Percentiles rank a stretch among this genome's conserved stretches.
Evolutionary conservation across 2,797 vertebrate species (phyloP).

Genomic region (Ptychobarbus kaznakovi): DNA sequence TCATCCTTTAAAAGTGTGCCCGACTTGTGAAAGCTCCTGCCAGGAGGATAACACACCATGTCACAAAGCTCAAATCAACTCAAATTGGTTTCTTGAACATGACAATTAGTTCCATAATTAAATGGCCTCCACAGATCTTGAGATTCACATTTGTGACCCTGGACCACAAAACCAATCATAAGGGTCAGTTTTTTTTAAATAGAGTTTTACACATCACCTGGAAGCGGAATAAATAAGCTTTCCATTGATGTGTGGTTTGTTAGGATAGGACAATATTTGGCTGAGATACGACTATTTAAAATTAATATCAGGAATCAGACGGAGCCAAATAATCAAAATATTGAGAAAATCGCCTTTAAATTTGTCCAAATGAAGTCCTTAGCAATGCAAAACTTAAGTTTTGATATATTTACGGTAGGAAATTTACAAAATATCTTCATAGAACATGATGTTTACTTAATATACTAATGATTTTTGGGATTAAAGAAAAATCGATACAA

Average conservation of each 20-base stretch:
- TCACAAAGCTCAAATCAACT: too few species aligned
- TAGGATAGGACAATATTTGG: too few species aligned
- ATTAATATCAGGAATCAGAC: not conserved
- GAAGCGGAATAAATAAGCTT: too few species aligned
- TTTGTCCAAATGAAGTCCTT: too few species aligned
- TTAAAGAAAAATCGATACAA: too few species aligned
- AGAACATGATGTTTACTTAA: not conserved
- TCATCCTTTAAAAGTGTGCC: not conserved
- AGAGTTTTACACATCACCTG: too few species aligned
- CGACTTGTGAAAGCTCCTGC: too few species aligned
- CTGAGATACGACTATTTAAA: too few species aligned
- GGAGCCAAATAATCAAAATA: too few species aligned
- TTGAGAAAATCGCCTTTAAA: not conserved
- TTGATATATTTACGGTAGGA: not conserved
- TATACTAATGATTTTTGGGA: too few species aligned
- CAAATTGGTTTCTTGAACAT: not conserved
- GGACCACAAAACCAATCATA: not conserved
- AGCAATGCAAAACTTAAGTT: not conserved
- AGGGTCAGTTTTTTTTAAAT: not conserved
- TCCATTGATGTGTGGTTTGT: too few species aligned
- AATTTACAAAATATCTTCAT: not conserved
- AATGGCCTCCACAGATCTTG: not conserved
- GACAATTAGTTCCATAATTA: not conserved
- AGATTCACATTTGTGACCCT: not conserved
- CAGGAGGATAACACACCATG: too few species aligned